Conservation (phyloP, 1,140 invertebrate genomes). For the Elysia chlorotica region DNA sequence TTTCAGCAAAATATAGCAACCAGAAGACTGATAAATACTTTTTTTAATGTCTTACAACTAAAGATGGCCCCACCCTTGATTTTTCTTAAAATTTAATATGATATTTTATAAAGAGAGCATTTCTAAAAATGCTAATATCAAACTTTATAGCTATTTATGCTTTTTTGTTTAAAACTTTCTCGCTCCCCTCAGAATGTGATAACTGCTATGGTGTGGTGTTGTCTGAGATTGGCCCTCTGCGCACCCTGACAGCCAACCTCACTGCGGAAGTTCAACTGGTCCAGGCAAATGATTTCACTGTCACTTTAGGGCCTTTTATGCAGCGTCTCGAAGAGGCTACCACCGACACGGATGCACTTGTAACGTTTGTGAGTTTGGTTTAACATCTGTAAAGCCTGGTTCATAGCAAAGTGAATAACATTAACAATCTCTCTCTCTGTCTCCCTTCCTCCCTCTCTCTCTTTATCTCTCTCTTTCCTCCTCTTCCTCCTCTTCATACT, state of each 20-base stretch:
- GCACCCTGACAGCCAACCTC: slow-evolving; percentile 21
- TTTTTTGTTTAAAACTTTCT: neutral
- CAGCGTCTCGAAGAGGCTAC: neutral
- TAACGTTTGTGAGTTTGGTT: slow-evolving; percentile 21
- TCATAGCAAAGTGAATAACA: neutral
- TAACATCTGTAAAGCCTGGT: neutral
- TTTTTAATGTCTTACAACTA: no score
- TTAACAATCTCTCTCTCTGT: neutral
- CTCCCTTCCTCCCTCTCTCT: neutral
- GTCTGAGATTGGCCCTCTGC: slow-evolving; percentile 13
- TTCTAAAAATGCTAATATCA: neutral
- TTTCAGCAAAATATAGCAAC: no score
- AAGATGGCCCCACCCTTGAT: no score
- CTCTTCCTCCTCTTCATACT: no score
- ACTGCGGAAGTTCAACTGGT: slow-evolving; percentile 5
- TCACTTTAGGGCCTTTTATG: slow-evolving; percentile 7
- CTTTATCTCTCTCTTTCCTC: neutral
- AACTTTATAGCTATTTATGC: neutral
- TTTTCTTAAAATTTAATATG: no score
- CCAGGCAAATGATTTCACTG: neutral
- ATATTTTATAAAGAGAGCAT: no score
- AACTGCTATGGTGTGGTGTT: slow-evolving; percentile 25
- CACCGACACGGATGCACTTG: slow-evolving; percentile 1
- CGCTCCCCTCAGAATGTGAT: slow-evolving; percentile 32
- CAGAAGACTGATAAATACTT: no score